Evolutionary conservation across 2,113 vertebrate species (phyloP).

Genomic region (Urocitellus parryii): DNA sequence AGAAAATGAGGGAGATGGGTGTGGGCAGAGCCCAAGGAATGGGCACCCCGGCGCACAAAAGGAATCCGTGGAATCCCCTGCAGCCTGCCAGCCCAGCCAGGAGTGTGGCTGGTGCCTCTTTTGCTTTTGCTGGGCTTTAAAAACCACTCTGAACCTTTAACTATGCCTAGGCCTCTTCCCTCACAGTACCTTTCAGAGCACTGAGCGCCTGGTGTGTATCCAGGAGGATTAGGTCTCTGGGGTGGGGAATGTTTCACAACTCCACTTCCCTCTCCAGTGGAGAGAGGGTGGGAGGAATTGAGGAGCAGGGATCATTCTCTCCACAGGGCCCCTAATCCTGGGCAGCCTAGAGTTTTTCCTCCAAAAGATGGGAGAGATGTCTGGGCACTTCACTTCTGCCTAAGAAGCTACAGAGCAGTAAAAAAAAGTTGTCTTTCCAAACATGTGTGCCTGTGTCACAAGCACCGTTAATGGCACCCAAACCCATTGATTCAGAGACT

Average conservation of each 20-base stretch:
- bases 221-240: no score
- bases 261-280: neutral
- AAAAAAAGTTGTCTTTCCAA: conserved; percentile 27
- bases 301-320: neutral
- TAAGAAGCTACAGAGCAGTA: neutral
- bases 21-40: neutral
- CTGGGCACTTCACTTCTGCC: neutral
- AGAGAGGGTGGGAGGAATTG: no score
- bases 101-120: neutral
- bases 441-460: neutral
- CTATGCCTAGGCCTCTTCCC: neutral
- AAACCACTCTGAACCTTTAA: rapidly evolving
- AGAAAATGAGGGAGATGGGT: neutral
- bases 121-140: neutral
- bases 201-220: neutral
- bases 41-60: neutral
- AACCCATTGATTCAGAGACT: neutral
- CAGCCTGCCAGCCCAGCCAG: neutral
- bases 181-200: neutral
- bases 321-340: neutral
- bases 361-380: neutral
- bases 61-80: no score
- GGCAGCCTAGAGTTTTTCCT: neutral
- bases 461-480: neutral
- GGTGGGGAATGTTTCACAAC: no score